Base-by-base conservation (phyloP, 1,140 invertebrate species). In the Nephotettix cincticeps region DNA sequence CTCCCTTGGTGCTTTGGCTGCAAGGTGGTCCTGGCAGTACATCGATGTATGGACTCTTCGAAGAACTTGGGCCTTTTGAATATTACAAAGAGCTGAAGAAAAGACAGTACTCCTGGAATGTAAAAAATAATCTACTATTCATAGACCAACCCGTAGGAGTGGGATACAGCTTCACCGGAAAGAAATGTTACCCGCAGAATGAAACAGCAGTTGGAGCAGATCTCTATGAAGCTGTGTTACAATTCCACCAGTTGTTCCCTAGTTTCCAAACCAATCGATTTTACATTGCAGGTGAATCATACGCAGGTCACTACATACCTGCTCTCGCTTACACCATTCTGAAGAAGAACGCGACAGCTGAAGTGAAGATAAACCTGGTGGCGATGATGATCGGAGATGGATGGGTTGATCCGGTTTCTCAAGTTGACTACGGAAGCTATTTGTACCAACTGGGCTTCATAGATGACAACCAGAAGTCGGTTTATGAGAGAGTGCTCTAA, bases 361-460 rank as follows among this genome's bases (percentile, higher is more conserved):
- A 86, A 69, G 6, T 74, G 21, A 77, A 75, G 68, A 88, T 90
- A 4, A 89, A 89, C 74, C 77, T 92, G n/a, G 70, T 69, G 13
- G 90, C 90, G 40, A 79, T 96, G 69, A 89, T 91, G 0, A 95
- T 96, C 77, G 94, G 93, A 0, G 94, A 95, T 82, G 93, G 93
- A 0, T 82, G 94, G 0, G 89, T 87, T 71, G 93, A 95, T 82
- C 93, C 93, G 87, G 91, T 75, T 93, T 92, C 81, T 85, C 92
- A 94, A 82, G 77, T 93, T 0, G 79, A 89, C n/a, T 95, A 94
- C 78, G 89, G 91, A 3, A 87, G 91, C 75, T 93, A 93, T 81
- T 85, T 96, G 58, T 94, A 92, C 78, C 89, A 92, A 77, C 79
- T 93, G 64, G 94, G 94, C 0, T 81, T 75, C 3, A 43, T 76